Conservation (phyloP, 2,113 vertebrate genomes). For the Caranx melampygus region DNA sequence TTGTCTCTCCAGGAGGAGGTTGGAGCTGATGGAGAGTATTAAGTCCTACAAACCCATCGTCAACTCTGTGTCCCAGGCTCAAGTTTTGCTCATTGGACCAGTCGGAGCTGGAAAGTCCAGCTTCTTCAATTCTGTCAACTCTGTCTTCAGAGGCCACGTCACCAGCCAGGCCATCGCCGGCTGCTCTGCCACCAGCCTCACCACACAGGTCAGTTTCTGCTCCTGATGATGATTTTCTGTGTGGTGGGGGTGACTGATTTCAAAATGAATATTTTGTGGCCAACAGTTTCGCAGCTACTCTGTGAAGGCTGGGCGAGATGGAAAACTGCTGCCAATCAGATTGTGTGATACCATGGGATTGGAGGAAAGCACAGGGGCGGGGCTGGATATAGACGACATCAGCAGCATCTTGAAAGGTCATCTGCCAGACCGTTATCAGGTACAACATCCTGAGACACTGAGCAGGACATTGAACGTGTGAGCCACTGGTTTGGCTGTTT, state of each 20-base stretch:
- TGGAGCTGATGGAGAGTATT: constrained; percentile 41
- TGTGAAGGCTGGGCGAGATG: constrained; percentile 43
- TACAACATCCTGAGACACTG: constrained; percentile 7
- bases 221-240: background rate
- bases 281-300: constrained; percentile 64
- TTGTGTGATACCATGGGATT: constrained; percentile 82
- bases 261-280: background rate
- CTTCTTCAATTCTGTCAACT: constrained; percentile 73
- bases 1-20: constrained; percentile 40
- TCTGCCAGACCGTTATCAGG: constrained; percentile 62
- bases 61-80: constrained; percentile 37
- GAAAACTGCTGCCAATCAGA: constrained; percentile 65
- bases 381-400: constrained; percentile 75
- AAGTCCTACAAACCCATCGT: constrained; percentile 25
- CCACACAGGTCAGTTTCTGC: constrained; percentile 54
- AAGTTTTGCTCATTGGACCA: constrained; percentile 55
- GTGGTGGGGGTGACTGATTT: background rate
- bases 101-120: constrained; percentile 74
- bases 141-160: constrained; percentile 67
- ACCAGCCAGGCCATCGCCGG: constrained; percentile 68
- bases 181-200: constrained; percentile 61
- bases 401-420: constrained; percentile 72
- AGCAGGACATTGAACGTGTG: background rate
- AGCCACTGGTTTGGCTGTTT: background rate
- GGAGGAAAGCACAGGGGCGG: constrained; percentile 69